phyloP scores from a whole-genome alignment of 2,797 vertebrate species.

The Accipiter minullus region DNA sequence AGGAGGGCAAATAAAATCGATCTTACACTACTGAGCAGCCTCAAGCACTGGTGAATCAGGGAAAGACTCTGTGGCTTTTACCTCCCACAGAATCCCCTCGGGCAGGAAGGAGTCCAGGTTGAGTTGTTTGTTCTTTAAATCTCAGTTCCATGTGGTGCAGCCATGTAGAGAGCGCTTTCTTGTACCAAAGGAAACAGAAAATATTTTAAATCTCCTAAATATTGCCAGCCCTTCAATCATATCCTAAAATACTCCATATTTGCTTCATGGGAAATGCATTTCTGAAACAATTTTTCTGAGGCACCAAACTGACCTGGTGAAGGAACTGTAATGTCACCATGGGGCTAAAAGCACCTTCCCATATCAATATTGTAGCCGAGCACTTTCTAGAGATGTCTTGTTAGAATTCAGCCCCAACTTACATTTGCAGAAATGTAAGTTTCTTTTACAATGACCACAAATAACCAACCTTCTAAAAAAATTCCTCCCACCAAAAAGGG shows the following conservation, averaged over 20 bases:
- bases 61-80: not conserved
- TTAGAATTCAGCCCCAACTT: not conserved
- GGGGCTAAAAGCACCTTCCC: not conserved
- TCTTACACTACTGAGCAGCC: constrained; percentile 22
- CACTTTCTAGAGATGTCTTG: not conserved
- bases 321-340: not conserved
- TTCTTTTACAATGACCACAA: not conserved
- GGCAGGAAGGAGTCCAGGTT: constrained; percentile 4
- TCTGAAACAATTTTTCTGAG: not conserved
- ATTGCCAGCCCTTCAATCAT: not conserved
- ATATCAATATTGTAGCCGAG: not conserved
- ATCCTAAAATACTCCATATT: not conserved
- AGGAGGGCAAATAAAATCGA: constrained; percentile 21
- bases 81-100: constrained; percentile 13
- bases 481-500: not conserved
- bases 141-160: not conserved
- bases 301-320: not conserved
- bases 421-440: not conserved
- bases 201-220: not conserved
- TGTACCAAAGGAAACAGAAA: not conserved
- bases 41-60: not conserved
- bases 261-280: not conserved
- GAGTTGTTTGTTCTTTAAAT: constrained; percentile 23
- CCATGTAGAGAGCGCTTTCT: not conserved
- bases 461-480: not conserved